phyloP scores from a whole-genome alignment of 2,113 vertebrate genomes.

The Panthera uncia region DNA sequence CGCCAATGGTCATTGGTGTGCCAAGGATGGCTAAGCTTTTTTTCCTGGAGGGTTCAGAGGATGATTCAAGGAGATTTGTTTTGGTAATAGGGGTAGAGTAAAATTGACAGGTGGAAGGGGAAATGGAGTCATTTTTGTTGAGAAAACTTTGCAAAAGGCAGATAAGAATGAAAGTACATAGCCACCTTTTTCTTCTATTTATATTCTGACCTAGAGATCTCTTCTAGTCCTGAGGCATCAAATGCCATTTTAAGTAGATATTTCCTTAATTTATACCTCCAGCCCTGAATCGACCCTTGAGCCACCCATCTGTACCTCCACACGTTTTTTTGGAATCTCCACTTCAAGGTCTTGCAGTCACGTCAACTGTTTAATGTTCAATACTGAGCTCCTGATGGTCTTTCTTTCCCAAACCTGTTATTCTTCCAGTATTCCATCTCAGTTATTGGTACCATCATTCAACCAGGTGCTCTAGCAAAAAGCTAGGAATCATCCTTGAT shows the following conservation, averaged over 20 bases:
- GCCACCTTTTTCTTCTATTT: not conserved
- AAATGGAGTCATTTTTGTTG: not conserved
- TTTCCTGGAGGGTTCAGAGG: not conserved
- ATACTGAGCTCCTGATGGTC: not conserved
- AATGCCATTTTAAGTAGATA: not conserved
- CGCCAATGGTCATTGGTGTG: not conserved
- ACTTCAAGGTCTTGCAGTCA: not conserved
- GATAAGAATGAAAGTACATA: not conserved
- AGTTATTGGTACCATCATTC: not conserved
- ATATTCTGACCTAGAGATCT: not conserved
- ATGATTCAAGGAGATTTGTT: not conserved
- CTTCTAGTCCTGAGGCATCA: not conserved
- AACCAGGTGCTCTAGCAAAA: not conserved
- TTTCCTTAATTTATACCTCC: not conserved
- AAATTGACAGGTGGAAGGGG: not conserved
- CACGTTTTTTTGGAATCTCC: not conserved
- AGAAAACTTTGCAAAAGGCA: constrained; percentile 19
- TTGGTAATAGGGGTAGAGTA: not conserved
- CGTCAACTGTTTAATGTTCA: not conserved
- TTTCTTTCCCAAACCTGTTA: not conserved
- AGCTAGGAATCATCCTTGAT: not conserved
- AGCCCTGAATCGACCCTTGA: not conserved
- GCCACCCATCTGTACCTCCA: not conserved
- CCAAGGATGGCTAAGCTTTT: not conserved
- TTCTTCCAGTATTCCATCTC: not conserved